Conservation (phyloP, 2,113 vertebrate genomes). For the Mugil cephalus region DNA sequence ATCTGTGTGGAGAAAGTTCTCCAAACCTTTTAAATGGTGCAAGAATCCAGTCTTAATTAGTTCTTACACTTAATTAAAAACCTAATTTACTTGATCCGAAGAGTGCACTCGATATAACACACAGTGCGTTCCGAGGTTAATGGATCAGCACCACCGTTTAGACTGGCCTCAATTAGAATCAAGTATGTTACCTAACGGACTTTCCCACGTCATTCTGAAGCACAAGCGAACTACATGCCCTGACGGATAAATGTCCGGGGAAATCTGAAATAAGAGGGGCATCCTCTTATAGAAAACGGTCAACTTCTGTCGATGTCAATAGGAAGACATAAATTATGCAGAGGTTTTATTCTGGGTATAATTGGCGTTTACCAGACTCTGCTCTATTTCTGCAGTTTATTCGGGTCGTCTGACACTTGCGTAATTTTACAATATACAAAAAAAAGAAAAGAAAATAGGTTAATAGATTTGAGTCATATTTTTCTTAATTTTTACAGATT, state of each 20-base stretch:
- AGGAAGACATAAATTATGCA: constrained; percentile 76
- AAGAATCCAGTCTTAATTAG: neutral
- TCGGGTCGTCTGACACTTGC: constrained; percentile 53
- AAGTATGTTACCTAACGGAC: neutral
- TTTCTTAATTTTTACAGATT: no score
- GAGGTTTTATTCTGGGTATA: constrained; percentile 65
- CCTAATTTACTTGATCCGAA: neutral
- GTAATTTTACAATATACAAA: constrained; percentile 36
- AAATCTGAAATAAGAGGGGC: constrained; percentile 28
- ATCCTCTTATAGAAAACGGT: constrained; percentile 40
- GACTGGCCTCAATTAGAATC: neutral
- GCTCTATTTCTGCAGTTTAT: constrained; percentile 69
- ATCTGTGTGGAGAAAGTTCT: neutral
- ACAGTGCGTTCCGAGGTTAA: constrained; percentile 6
- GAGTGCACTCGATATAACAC: neutral
- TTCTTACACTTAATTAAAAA: constrained; percentile 35
- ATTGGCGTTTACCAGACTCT: constrained; percentile 63
- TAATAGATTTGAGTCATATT: constrained; percentile 18
- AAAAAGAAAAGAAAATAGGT: constrained; percentile 32
- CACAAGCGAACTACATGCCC: neutral
- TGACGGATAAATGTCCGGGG: neutral
- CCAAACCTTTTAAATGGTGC: neutral
- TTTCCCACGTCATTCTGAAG: neutral
- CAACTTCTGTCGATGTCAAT: constrained; percentile 50
- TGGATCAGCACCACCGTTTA: neutral